Evolutionary conservation across 2,888 invertebrate genomes (phyloP).

Genomic region (Linnaemya vulpina): DNA sequence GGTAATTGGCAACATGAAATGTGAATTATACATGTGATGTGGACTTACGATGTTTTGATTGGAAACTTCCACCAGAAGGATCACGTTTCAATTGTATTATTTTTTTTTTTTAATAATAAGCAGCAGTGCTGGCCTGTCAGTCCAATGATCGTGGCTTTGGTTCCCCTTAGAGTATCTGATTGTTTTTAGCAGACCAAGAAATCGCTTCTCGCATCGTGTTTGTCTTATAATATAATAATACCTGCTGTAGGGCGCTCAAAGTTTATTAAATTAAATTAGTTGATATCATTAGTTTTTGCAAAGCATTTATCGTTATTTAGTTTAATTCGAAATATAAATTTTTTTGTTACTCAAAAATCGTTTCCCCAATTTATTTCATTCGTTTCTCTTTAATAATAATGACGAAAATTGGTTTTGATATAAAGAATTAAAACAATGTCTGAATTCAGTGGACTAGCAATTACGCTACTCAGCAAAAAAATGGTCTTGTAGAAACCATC

Average conservation of each 20-base stretch:
- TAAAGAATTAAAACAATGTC: not conserved
- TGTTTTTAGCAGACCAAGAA: no score
- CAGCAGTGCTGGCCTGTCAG: no score
- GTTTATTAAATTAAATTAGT: conserved; percentile 1
- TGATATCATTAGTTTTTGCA: not conserved
- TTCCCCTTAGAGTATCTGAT: no score
- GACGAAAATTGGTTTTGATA: not conserved
- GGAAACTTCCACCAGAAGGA: no score
- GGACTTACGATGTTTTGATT: no score
- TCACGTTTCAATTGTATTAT: no score
- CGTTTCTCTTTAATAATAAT: not conserved
- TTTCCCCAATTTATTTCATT: not conserved
- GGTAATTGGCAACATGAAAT: no score
- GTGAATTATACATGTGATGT: no score
- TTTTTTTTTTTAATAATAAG: no score
- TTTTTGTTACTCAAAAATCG: not conserved
- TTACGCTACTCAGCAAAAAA: not conserved
- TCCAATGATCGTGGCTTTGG: no score
- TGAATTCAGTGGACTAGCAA: not conserved
- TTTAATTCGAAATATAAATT: not conserved
- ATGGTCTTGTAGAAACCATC: not conserved
- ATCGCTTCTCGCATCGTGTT: no score
- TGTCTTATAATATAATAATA: no score
- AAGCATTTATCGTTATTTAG: not conserved
- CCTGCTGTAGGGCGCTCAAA: not conserved